Percentiles rank a stretch among this genome's conserved stretches.
Conservation (phyloP, 2,797 vertebrate species). For the Macropus fuliginosus region DNA sequence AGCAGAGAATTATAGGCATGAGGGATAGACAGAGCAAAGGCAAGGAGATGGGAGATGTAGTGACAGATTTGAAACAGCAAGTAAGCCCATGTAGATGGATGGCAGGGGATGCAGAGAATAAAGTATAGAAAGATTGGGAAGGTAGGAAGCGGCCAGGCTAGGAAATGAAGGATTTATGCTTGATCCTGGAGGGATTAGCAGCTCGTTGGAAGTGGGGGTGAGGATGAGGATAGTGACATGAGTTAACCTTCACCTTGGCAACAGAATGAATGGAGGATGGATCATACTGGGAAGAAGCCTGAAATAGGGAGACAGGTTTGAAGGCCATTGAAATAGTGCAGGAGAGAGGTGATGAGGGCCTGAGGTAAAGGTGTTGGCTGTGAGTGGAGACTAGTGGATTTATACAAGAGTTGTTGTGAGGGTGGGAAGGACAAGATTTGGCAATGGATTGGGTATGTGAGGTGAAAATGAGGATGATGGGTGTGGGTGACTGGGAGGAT, state of each 20-base stretch:
- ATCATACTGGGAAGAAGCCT: not conserved
- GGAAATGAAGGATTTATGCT: not conserved
- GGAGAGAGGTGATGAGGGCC: not conserved
- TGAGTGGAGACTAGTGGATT: not conserved
- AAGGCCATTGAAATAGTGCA: not conserved
- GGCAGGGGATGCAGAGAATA: not conserved
- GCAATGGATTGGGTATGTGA: not conserved
- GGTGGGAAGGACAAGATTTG: not conserved
- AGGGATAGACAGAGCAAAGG: not conserved
- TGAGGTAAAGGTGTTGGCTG: not conserved
- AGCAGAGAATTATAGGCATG: not conserved
- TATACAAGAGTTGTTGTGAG: not conserved
- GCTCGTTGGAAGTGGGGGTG: not conserved
- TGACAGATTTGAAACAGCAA: not conserved
- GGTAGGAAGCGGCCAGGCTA: not conserved
- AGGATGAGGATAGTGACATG: not conserved
- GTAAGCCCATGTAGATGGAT: not conserved
- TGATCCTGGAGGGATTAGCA: not conserved
- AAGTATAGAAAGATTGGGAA: not conserved
- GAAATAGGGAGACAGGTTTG: not conserved
- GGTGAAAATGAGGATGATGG: not conserved
- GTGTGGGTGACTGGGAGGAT: not conserved
- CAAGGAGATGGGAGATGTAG: not conserved
- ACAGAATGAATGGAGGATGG: not conserved
- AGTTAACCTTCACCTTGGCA: not conserved